Conservation (phyloP, 2,113 vertebrate genomes). For the Hassar affinis region DNA sequence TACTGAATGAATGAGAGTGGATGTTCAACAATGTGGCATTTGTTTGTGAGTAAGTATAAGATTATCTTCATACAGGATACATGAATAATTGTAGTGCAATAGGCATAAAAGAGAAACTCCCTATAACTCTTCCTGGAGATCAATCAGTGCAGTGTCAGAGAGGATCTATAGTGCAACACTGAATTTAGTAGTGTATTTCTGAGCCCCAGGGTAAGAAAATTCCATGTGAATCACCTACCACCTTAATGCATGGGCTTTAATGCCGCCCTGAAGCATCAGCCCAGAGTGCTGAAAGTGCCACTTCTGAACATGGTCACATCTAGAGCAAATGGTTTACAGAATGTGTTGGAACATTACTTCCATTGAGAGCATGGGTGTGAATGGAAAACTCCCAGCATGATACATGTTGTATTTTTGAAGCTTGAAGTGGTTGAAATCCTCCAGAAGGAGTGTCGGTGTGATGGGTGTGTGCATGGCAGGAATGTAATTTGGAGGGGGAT, state of each 20-base stretch:
- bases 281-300: conserved; percentile 18
- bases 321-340: conserved; percentile 1
- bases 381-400: conserved; percentile 6
- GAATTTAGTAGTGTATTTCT: neutral
- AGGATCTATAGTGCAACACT: neutral
- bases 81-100: neutral
- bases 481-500: conserved; percentile 57
- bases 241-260: conserved; percentile 7
- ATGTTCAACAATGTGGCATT: neutral
- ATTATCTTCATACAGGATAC: neutral
- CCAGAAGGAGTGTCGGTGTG: neutral
- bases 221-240: neutral
- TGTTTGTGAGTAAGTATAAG: neutral
- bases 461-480: conserved; percentile 54
- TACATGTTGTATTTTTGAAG: neutral
- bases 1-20: neutral
- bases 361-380: conserved; percentile 18
- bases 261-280: neutral
- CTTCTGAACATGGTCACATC: neutral
- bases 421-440: neutral
- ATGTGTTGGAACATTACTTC: conserved; percentile 8
- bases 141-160: neutral
- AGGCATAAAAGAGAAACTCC: neutral
- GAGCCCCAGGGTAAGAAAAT: neutral
- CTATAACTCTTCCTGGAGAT: neutral